Conservation (phyloP, 2,888 invertebrate species). For the Ptilodon capucinus region DNA sequence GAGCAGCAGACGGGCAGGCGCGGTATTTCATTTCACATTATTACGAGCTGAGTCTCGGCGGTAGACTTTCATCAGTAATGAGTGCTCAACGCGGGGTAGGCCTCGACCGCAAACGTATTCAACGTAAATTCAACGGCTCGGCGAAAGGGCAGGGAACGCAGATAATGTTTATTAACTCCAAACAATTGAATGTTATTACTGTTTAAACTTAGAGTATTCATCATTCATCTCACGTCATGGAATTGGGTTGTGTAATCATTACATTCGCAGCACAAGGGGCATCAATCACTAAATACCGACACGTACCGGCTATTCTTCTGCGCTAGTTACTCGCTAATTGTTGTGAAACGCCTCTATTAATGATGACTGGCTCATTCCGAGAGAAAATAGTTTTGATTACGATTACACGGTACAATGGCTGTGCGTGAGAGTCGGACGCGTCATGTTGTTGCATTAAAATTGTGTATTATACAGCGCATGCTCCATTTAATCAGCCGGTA, state of each 20-base stretch:
- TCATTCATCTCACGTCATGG: conserved; percentile 8
- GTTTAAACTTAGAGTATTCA: conserved; percentile 17
- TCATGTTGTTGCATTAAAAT: conserved; percentile 69
- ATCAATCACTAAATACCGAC: conserved; percentile 22
- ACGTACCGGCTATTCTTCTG: conserved; percentile 16
- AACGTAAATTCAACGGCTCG: conserved; percentile 45
- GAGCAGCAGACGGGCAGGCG: conserved; percentile 54
- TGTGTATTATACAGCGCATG: conserved; percentile 69
- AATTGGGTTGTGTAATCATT: conserved; percentile 22
- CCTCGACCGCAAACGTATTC: conserved; percentile 57
- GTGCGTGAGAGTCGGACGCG: conserved; percentile 68
- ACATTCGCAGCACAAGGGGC: conserved; percentile 17
- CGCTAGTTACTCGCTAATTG: conserved; percentile 40
- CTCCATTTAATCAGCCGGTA: conserved; percentile 72
- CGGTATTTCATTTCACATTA: conserved; percentile 70
- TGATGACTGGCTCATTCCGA: conserved; percentile 55
- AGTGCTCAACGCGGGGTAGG: conserved; percentile 46
- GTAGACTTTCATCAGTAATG: conserved; percentile 71
- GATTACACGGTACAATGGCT: conserved; percentile 68
- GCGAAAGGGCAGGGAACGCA: conserved; percentile 27
- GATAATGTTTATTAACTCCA: conserved; percentile 18
- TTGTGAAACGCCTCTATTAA: conserved; percentile 60
- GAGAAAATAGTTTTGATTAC: conserved; percentile 71
- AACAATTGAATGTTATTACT: conserved; percentile 35
- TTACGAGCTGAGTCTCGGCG: conserved; percentile 56